Percentiles rank a stretch among this genome's conserved stretches.
These are phyloP conservation scores for Nomada fabriciana DNA, from an alignment of 2,888 invertebrate genomes.

Conservation along the genomic window DNA sequence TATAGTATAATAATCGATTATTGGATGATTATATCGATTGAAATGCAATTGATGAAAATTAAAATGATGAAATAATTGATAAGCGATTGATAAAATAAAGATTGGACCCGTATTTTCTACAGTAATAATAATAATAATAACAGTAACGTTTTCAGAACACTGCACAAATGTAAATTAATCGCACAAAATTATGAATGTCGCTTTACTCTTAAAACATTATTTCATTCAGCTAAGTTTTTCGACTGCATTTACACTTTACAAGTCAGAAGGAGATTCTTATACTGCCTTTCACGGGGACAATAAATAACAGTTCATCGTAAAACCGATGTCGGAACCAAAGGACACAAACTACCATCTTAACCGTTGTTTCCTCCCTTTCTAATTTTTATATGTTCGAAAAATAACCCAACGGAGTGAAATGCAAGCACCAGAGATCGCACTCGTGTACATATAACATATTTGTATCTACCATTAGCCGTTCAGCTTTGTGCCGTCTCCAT, in stretches of 20 bases:
- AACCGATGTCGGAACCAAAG: constrained; percentile 11
- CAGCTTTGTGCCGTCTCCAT: constrained; percentile 83
- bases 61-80: neutral
- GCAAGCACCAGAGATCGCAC: constrained; percentile 62
- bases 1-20: neutral
- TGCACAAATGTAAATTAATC: constrained; percentile 57
- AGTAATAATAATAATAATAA: neutral
- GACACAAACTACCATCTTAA: constrained; percentile 3
- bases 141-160: neutral
- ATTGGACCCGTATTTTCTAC: constrained; percentile 26
- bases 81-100: neutral
- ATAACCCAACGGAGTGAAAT: constrained; percentile 50
- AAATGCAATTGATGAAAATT: neutral
- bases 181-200: constrained; percentile 40
- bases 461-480: constrained; percentile 82
- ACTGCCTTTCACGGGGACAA: constrained; percentile 66
- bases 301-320: constrained; percentile 50
- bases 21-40: neutral
- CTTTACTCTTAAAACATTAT: neutral
- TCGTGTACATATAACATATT: constrained; percentile 81
- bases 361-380: neutral
- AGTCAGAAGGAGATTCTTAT: constrained; percentile 23
- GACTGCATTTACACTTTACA: constrained; percentile 30
- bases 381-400: neutral
- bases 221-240: constrained; percentile 6